Evolutionary conservation across 2,113 vertebrate genomes (phyloP), one percentile per base, ranked within the genome.

Genomic region (Murina feae): DNA sequence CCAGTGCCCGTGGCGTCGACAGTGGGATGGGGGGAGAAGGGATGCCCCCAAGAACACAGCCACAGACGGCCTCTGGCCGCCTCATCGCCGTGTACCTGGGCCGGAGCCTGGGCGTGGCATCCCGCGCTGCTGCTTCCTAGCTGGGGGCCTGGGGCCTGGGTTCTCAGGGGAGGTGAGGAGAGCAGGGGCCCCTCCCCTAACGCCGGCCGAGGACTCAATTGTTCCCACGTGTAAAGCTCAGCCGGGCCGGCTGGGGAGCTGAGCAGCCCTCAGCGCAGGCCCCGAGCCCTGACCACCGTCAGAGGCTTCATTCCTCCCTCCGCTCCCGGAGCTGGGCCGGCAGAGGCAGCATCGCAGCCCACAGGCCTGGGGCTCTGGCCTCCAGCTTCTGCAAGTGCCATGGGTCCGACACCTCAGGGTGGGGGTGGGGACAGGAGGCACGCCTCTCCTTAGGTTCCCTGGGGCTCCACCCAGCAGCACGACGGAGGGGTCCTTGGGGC

Each of bases 241-340:
- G 4, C 23, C 13, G 44, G 7, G 8, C 13, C 18, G 35, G 49
- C 14, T 3, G 9, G 25, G 7, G 53, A 69, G 78, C 63, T 8
- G 47, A 74, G 78, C 63, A 7, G 11, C 13, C 84, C 69, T 39
- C 23, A 0, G 0, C 9, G 20, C 17, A 11, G 44, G 63, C 0
- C n/a, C n/a, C n/a, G n/a, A n/a, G n/a, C 32, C 28, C 2, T 1
- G 1, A 10, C 42, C 12, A 3, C 35, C 21, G 0, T 8, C 63
- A n/a, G 2, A 11, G 20, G 4, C 28, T 23, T 2, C 1, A 12
- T 1, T 37, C 63, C 42, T 28, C 66, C 28, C 4, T 72, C 44
- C 37, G 1, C 90, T 69, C 49, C 5, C 32, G 23, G 53, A 28
- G 7, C 23, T 7, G 82, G 78, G 1, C 11, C 86, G 39, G 63